These are phyloP conservation scores for Oreochromis tanganicae DNA, from an alignment of 2,113 vertebrate genomes.

Conservation along the genomic window DNA sequence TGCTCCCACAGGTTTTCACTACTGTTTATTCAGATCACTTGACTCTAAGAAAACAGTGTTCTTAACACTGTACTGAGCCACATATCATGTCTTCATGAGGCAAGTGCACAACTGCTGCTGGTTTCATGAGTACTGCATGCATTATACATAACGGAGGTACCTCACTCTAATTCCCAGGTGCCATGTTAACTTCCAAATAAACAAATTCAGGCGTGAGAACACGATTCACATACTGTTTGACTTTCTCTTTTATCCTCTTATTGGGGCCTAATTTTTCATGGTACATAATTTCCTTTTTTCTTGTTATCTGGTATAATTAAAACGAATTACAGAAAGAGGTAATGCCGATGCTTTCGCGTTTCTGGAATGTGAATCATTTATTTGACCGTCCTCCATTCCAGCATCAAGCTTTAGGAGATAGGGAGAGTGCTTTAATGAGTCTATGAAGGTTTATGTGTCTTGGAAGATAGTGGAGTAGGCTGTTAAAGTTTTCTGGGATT, in stretches of 20 bases:
- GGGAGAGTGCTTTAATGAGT: constrained; percentile 11
- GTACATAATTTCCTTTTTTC: not conserved
- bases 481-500: not conserved
- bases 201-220: not conserved
- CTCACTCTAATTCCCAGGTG: constrained; percentile 21
- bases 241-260: not conserved
- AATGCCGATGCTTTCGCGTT: not conserved
- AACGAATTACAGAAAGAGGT: constrained; percentile 2
- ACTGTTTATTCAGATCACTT: constrained; percentile 51
- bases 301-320: not conserved
- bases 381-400: not conserved
- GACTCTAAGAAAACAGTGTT: constrained; percentile 41
- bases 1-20: constrained; percentile 37
- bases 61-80: constrained; percentile 10
- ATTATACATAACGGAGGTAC: constrained; percentile 25
- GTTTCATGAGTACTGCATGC: constrained; percentile 13
- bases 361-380: not conserved
- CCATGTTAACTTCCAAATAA: constrained; percentile 24
- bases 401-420: not conserved
- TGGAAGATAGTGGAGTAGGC: not conserved
- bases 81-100: not conserved
- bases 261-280: not conserved
- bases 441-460: constrained; percentile 19
- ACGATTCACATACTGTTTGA: not conserved
- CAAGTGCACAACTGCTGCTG: not conserved